Base-by-base conservation (phyloP, 1,140 invertebrate species). In the Drosophila arizonae region DNA sequence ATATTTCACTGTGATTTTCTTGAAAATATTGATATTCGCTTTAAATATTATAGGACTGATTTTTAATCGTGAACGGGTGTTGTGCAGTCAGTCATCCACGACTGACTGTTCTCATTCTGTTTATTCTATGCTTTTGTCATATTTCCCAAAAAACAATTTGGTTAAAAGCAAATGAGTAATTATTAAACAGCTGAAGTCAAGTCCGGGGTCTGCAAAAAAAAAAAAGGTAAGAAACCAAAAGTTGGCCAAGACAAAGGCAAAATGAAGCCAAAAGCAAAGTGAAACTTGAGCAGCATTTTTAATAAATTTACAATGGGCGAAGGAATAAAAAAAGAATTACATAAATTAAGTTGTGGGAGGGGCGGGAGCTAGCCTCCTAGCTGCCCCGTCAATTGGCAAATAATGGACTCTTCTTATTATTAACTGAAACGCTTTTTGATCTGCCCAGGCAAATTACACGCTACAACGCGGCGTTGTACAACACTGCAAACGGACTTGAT, bases 381-480 rank as follows among this genome's bases (percentile, higher is more conserved):
- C 17, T 33, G 36, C n/a, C 41, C 26, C 74, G 69, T 71, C 81
- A 85, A 81, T 85, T 84, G 75, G 60, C 70, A 71, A 81, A 79
- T 86, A 86, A 86, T 86, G 76, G 71, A 86, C 78, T 64, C 51
- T 64, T 64, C 64, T 56, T 64, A 52, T 81, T 81, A 86, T 87
- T 78, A 86, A 86, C 75, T 87, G 71, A 76, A 81, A n/a, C 52
- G 67, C 75, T 76, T 86, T 86, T 86, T 86, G 81, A 86, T 87
- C 81, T 81, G 66, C 33, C 64, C 6, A 11, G 69, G 55, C 72
- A 78, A 87, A 87, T 86, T 86, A 81, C 62, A 78, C 68, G 81
- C 82, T 76, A 78, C 67, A 72, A 67, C 62, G 56, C 74, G 17
- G 36, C 13, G 28, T n/a, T 70, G 50, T 64, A 75, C 69, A 64